Base-by-base conservation (phyloP, 2,113 vertebrate species). In the Anoplopoma fimbria region DNA sequence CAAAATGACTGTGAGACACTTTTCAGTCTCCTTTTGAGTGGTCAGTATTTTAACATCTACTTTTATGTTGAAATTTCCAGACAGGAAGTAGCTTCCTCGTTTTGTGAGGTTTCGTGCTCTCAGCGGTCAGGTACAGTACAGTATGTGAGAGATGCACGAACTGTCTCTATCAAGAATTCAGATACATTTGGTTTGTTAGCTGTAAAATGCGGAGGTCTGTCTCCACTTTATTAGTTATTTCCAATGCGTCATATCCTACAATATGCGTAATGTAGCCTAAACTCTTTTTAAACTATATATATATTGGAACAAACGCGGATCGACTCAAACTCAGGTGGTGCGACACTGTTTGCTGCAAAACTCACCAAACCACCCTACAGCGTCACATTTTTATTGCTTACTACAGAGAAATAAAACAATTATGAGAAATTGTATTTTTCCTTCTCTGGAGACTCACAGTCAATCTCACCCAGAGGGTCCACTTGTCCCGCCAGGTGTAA, bases 41-140 rank as follows among this genome's bases (percentile, higher is more conserved):
- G 9, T 21, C 19, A 21, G 15, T 9, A 25, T 38, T 29, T 45
- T 14, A 64, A 47, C 4, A 7, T 17, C 19, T 12, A 10, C 14
- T 29, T 83, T 91, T 91, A 90, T 84, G 45, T 80, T 88, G 90
- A 87, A 90, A 75, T 9, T 5, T 9, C 3, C 2, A 31, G 9
- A 77, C 47, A 73, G 88, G 85, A 90, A 76, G 71, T 53, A 63
- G 17, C 19, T 62, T 29, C 6, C 7, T 14, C 55, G 0, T 34
- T 47, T 13, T 60, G 27, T 34, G 57, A 13, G 6, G 23, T 4
- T 21, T 17, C 2, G 2, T 1, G 36, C n/a, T 49, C 12, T 17
- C 27, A 49, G 15, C 74, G 63, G 33, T 55, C 9, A 76, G 47
- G 72, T 27, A 49, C 33, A n/a, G 4, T 17, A 55, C 33, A n/a